Percentiles rank a stretch among this genome's conserved stretches.
phyloP scores from a whole-genome alignment of 30 jellyfish, hydroid and myxozoan species.

The Cassiopea xamachana region DNA sequence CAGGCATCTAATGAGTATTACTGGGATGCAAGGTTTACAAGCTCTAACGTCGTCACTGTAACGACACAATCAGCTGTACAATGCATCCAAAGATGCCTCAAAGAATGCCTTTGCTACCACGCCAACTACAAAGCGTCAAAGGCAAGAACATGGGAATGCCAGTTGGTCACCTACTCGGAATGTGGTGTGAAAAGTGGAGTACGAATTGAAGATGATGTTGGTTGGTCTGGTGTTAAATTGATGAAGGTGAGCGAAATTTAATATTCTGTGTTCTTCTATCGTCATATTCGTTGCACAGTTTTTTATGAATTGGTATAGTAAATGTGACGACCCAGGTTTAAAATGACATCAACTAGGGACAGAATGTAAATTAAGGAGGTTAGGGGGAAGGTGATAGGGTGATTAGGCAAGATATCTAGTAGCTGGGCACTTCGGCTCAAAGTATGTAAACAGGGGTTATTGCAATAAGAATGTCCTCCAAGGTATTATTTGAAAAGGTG shows the following conservation, averaged over 20 bases:
- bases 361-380: too few relatives aligned
- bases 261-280: too few relatives aligned
- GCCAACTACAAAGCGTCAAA: slow-evolving; percentile 22
- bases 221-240: slow-evolving; percentile 29
- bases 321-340: too few relatives aligned
- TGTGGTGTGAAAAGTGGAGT: slow-evolving; percentile 26
- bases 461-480: too few relatives aligned
- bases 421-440: too few relatives aligned
- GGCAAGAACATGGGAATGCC: not conserved
- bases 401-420: too few relatives aligned
- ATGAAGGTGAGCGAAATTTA: not conserved
- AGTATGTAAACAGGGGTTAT: too few relatives aligned
- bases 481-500: too few relatives aligned
- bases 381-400: too few relatives aligned
- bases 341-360: too few relatives aligned
- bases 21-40: not conserved
- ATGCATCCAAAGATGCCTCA: slow-evolving; percentile 35
- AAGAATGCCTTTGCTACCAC: slow-evolving; percentile 43
- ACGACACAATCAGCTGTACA: not conserved
- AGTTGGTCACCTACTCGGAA: slow-evolving; percentile 27
- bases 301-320: too few relatives aligned
- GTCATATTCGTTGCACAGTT: too few relatives aligned
- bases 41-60: not conserved
- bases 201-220: not conserved
- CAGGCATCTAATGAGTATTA: not conserved